Evolutionary conservation across 1,140 invertebrate genomes (phyloP), one percentile per base, ranked within the genome.

Genomic region (Mesaphorura yosii): DNA sequence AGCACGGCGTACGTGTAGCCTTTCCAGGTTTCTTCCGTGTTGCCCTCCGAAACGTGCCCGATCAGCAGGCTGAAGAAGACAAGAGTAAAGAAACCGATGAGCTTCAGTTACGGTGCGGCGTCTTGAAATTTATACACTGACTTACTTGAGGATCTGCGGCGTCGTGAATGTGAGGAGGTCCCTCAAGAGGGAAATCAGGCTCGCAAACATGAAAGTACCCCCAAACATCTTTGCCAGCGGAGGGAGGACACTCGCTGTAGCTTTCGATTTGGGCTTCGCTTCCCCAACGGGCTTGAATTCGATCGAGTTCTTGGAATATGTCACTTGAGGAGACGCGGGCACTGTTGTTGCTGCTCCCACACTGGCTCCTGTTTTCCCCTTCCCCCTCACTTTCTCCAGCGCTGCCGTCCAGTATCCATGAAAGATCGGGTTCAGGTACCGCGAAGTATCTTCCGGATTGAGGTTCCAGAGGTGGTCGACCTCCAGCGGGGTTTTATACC

Each of bases 1-100:
- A 80, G 59, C 2, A 77, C 67, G 0, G 88, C 81, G 70, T 88
- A 95, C 4, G 90, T 67, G 59, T 84, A 85, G 22, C 91, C 92
- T 68, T 84, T 85, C 89, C 90, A 95, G 60, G 78, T 62, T 3
- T 78, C 25, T 6, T 19, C 27, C 14, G 15, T n/a, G 10, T 31
- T 48, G 12, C 37, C 46, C n/a, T 70, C 69, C 52, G 54, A 64
- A 1, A 84, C 76, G 60, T 83, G 87, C n/a, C 65, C 67, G 63
- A 88, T 86, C 7, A 87, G 68, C 22, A 80, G 70, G 63, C 83
- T 86, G 48, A 64, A 28, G 54, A 64, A 42, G 52, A 52, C 12
- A 37, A 48, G 5, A 14, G 20, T 28, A 47, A 52, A 46, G 20
- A 39, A 22, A 39, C 19, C 2, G 15, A 12, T 28, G 1, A 1